phyloP scores from a whole-genome alignment of 2,797 vertebrate species.

The Rhynchonycteris naso region DNA sequence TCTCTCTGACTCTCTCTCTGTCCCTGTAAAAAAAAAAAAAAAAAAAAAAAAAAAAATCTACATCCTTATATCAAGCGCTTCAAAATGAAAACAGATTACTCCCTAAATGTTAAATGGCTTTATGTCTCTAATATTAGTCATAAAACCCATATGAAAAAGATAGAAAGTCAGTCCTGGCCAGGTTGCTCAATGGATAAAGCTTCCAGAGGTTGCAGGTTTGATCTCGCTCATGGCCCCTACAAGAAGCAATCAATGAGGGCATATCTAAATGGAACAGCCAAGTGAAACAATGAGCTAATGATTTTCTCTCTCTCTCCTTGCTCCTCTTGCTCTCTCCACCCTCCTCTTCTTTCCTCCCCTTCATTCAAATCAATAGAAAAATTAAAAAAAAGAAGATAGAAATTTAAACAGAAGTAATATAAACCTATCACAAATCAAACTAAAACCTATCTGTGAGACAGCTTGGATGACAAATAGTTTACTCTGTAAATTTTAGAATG shows the following conservation, averaged over 20 bases:
- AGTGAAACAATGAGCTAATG: no score
- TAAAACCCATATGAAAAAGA: slow-evolving; percentile 88
- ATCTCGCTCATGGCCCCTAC: no score
- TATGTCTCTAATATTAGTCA: slow-evolving; percentile 85
- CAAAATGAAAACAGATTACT: slow-evolving; percentile 83
- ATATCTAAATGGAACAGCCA: no score
- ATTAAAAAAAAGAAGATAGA: slow-evolving; percentile 83
- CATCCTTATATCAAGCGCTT: slow-evolving; percentile 84
- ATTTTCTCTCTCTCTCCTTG: no score
- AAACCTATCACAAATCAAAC: slow-evolving; percentile 88
- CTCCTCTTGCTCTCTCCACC: no score
- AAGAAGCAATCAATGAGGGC: no score
- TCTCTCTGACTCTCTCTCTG: no score
- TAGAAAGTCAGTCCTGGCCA: slow-evolving; percentile 74
- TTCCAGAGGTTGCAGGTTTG: no score
- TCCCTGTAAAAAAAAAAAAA: no score
- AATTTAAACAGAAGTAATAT: slow-evolving; percentile 88
- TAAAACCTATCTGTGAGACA: slow-evolving; percentile 88
- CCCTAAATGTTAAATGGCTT: slow-evolving; percentile 85
- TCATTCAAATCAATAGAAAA: no score
- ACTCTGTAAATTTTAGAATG: slow-evolving; percentile 88
- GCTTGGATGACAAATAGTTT: slow-evolving; percentile 89
- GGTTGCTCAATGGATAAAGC: no score
- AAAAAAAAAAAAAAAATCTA: slow-evolving; percentile 86
- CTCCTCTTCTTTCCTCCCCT: no score